phyloP scores from a whole-genome alignment of 2,797 vertebrate genomes.

The Odontamblyopus lacepedii region DNA sequence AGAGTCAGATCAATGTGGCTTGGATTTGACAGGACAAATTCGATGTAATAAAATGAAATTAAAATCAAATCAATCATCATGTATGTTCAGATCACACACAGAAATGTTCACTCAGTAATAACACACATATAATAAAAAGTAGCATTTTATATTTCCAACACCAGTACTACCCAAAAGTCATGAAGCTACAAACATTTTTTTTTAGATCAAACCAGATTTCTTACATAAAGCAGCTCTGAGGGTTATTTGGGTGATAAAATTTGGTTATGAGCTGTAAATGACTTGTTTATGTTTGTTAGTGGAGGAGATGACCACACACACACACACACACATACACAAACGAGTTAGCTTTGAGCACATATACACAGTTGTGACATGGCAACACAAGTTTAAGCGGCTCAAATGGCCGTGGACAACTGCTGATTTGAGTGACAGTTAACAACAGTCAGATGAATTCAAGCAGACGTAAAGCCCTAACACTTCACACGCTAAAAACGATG shows the following conservation, averaged over 20 bases:
- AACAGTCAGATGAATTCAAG: conserved; percentile 8
- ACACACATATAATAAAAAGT: neutral
- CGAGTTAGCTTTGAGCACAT: neutral
- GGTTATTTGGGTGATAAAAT: conserved; percentile 32
- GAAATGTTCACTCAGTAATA: neutral
- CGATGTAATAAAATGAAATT: no score
- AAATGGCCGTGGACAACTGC: conserved; percentile 39
- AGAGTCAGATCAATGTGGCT: no score
- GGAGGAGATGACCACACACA: conserved; percentile 32
- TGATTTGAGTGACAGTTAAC: conserved; percentile 23
- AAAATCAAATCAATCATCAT: no score
- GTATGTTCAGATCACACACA: no score
- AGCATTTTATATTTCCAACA: no score
- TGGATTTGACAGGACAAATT: no score
- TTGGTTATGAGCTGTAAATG: conserved; percentile 44
- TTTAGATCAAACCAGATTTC: neutral
- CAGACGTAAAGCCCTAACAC: neutral
- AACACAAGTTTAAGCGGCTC: conserved; percentile 9
- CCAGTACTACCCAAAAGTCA: no score
- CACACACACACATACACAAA: conserved; percentile 11
- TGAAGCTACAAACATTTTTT: neutral
- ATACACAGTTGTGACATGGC: neutral
- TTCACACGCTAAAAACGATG: neutral
- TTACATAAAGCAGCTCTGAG: conserved; percentile 1
- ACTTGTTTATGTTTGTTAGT: conserved; percentile 29